phyloP scores from a whole-genome alignment of 2,888 invertebrate species.

The Lamellibrachia satsuma region DNA sequence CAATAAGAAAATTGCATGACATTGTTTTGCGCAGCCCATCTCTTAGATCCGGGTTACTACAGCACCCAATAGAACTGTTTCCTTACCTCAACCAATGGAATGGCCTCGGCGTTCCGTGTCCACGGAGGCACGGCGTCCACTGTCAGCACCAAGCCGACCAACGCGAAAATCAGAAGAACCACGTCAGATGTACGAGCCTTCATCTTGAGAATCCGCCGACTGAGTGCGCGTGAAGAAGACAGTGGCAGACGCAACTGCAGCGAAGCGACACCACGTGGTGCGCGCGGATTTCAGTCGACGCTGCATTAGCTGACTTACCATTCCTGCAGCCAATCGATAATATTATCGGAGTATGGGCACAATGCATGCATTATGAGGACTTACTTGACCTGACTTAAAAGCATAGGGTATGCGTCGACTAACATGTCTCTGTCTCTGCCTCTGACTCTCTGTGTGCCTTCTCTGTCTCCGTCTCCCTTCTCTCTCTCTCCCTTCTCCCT shows the following conservation, averaged over 20 bases:
- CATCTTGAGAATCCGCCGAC: not conserved
- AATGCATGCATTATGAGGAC: not conserved
- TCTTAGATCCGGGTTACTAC: not conserved
- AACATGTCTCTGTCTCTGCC: not conserved
- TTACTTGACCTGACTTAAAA: too few relatives aligned
- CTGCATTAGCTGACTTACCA: not conserved
- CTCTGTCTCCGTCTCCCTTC: not conserved
- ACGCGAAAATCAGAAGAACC: not conserved
- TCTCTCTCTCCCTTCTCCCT: slow-evolving; percentile 14
- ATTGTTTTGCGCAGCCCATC: too few relatives aligned
- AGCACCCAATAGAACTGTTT: not conserved
- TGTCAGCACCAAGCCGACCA: not conserved
- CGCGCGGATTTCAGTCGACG: not conserved
- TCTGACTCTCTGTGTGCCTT: not conserved
- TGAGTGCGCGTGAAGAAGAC: not conserved
- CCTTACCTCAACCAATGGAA: not conserved
- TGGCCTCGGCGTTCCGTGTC: not conserved
- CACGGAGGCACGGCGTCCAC: not conserved
- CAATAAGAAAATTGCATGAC: not conserved
- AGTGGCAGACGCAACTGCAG: not conserved
- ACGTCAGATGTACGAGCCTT: not conserved
- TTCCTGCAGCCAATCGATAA: not conserved
- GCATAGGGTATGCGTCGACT: too few relatives aligned
- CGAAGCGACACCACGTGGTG: not conserved
- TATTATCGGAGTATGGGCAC: not conserved